These are phyloP conservation scores for Cheilosia pagana DNA, from an alignment of 2,888 invertebrate genomes.

Conservation along the genomic window DNA sequence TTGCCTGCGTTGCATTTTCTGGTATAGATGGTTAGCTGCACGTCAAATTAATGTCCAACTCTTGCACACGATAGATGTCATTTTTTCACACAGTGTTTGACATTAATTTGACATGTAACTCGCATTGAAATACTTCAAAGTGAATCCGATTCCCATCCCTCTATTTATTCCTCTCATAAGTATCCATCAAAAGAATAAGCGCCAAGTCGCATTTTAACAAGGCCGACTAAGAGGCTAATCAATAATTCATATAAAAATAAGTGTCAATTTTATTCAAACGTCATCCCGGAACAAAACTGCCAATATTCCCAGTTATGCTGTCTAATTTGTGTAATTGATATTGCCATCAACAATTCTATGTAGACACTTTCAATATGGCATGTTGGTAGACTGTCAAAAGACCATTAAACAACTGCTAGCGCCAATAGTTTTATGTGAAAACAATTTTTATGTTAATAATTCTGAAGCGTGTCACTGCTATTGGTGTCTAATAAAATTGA, in stretches of 20 bases:
- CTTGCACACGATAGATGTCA: no score
- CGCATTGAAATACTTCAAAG: no score
- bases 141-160: no score
- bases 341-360: constrained; percentile 10
- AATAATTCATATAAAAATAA: not conserved
- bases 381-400: constrained; percentile 17
- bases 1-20: no score
- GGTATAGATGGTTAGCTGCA: no score
- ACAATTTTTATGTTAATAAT: constrained; percentile 32
- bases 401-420: not conserved
- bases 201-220: no score
- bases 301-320: constrained; percentile 10
- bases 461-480: constrained; percentile 41
- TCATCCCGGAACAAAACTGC: constrained; percentile 13
- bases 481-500: constrained; percentile 32
- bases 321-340: constrained; percentile 23
- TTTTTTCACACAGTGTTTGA: no score
- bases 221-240: no score
- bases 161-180: no score
- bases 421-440: not conserved
- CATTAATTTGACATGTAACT: no score
- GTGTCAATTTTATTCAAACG: not conserved
- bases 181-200: no score
- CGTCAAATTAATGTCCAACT: no score
- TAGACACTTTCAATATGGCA: constrained; percentile 30